Evolutionary conservation across 2,888 invertebrate species (phyloP), one percentile per base, ranked within the genome.

Genomic region (Therioaphis trifolii): DNA sequence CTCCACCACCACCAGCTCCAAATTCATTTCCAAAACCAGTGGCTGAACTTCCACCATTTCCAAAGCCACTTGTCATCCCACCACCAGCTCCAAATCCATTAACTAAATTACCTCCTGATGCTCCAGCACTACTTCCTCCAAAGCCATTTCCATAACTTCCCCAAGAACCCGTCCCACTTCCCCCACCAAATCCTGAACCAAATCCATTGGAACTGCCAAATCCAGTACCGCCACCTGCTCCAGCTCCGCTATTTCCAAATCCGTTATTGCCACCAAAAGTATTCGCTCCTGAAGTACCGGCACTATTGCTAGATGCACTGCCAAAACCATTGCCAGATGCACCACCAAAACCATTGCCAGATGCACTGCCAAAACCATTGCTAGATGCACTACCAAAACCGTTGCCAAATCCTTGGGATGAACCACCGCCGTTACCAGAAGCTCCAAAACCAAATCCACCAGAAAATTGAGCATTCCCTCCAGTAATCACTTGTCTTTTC

Each of bases 71-170:
- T 49, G 18, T 14, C 46, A 14, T 18, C 0, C 84, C 84, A 63
- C 29, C n/a, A 5, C 68, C 85, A 78, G 63, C 21, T 15, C 40
- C 72, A 21, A 71, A 49, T 21, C 46, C 84, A 35, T 55, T 66
- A 15, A 61, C 84, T 27, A 24, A 27, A 55, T 75, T 84, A 61
- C 85, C 85, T 76, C 84, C 87, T 85, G 78, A 80, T 86, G 85
- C 85, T 86, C 86, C 87, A 87, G 87, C 87, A 87, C 87, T 87
- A 86, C 87, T 87, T 86, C 87, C 86, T 86, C 86, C 87, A 87
- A 49, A 77, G 1, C 80, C 69, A 35, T 40, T 69, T 49, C 71
- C 79, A 24, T 55, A 69, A 27, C 40, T 0, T 24, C 68, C 40
- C 35, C 43, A 24, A 79, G 58, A 14, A 14, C 76, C 77, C 4